phyloP scores from a whole-genome alignment of 2,888 invertebrate genomes.

The Platerodrilus igneus region DNA sequence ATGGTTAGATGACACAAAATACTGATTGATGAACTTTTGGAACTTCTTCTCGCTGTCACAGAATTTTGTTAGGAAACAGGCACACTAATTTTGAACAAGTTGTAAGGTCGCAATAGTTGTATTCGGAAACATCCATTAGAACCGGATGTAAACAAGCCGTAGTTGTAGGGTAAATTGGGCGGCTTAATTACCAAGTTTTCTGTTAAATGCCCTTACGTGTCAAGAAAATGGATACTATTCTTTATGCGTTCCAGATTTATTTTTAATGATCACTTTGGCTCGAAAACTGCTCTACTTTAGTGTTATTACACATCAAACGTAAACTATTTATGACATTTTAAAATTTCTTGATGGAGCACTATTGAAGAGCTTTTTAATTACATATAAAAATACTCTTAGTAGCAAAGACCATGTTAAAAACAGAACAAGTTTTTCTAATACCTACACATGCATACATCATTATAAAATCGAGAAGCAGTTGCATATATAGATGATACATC shows the following conservation, averaged over 20 bases:
- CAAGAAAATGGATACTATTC: constrained; percentile 25
- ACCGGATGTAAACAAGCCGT: constrained; percentile 25
- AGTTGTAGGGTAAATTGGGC: constrained; percentile 22
- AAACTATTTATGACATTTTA: constrained; percentile 30
- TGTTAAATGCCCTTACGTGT: constrained; percentile 28
- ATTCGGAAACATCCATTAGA: constrained; percentile 25
- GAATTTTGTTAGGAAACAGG: constrained; percentile 26
- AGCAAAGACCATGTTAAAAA: too few relatives aligned
- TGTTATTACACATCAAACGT: constrained; percentile 31
- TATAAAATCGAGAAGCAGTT: constrained; percentile 16
- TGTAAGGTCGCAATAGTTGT: constrained; percentile 16
- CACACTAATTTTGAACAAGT: constrained; percentile 23
- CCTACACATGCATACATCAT: too few relatives aligned
- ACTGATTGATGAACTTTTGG: too few relatives aligned
- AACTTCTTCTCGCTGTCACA: too few relatives aligned
- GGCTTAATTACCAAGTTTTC: constrained; percentile 28
- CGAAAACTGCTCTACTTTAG: constrained; percentile 31
- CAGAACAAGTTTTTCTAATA: too few relatives aligned
- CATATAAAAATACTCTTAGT: too few relatives aligned
- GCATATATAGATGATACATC: constrained; percentile 24
- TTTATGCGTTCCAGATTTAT: constrained; percentile 43
- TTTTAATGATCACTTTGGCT: constrained; percentile 38
- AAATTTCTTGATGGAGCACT: too few relatives aligned
- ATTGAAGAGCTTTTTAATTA: too few relatives aligned
- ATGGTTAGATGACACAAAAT: too few relatives aligned